Evolutionary conservation across 2,113 vertebrate species (phyloP).

Genomic region (Genyomyrus donnyi): DNA sequence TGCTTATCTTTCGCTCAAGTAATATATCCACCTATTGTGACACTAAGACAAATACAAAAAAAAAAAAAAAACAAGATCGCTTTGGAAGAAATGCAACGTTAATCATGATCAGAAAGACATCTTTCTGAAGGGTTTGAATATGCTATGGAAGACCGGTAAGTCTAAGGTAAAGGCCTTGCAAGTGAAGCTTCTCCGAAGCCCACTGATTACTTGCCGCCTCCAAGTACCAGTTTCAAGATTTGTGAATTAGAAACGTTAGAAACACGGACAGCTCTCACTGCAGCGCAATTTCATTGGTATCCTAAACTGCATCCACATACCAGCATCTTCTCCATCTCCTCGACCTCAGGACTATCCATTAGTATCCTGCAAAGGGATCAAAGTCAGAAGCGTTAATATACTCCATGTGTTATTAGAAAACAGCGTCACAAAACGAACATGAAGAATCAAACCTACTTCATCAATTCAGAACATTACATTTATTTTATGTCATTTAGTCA

Average conservation of each 20-base stretch:
- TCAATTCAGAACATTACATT: not conserved
- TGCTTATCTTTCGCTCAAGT: not conserved
- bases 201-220: too few relatives aligned
- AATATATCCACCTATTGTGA: not conserved
- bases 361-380: constrained; percentile 17
- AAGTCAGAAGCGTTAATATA: not conserved
- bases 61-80: not conserved
- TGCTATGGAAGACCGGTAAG: not conserved
- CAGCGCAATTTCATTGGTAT: not conserved
- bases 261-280: not conserved
- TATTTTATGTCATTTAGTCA: not conserved
- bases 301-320: not conserved
- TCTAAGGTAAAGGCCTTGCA: too few relatives aligned
- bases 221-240: not conserved
- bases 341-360: constrained; percentile 9
- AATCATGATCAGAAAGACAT: not conserved
- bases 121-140: not conserved
- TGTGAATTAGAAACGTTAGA: not conserved
- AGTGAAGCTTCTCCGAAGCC: too few relatives aligned
- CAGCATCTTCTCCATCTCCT: constrained; percentile 21
- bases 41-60: not conserved
- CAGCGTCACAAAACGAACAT: not conserved
- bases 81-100: not conserved
- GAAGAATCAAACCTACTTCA: not conserved
- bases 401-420: not conserved